These are phyloP conservation scores for Silurus lanzhouensis DNA, from an alignment of 2,797 vertebrate species.

Conservation along the genomic window DNA sequence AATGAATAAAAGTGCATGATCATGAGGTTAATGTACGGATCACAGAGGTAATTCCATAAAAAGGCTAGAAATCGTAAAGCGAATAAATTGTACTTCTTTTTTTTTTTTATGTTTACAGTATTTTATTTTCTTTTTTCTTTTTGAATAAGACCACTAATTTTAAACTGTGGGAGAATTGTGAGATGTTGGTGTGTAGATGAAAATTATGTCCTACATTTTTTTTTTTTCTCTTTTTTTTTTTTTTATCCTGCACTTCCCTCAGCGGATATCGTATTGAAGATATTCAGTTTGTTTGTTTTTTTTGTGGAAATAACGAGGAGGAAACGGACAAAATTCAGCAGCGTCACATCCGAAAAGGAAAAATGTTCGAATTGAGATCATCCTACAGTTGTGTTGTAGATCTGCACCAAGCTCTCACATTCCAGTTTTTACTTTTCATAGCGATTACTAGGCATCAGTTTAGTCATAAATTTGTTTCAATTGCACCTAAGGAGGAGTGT, in stretches of 20 bases:
- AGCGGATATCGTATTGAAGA: conserved; percentile 74
- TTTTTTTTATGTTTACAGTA: conserved; percentile 75
- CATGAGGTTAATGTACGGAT: conserved; percentile 63
- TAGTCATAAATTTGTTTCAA: conserved; percentile 17
- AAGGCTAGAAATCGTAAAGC: conserved; percentile 50
- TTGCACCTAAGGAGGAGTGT: neutral
- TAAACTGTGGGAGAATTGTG: conserved; percentile 65
- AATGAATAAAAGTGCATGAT: conserved; percentile 65
- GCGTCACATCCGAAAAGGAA: conserved; percentile 4
- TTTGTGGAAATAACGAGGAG: conserved; percentile 55
- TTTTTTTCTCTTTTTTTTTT: conserved; percentile 55
- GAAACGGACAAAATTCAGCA: conserved; percentile 43
- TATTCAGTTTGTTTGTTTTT: conserved; percentile 36
- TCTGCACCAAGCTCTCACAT: conserved; percentile 10
- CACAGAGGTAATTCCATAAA: conserved; percentile 59
- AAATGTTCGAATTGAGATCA: neutral
- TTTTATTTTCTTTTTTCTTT: conserved; percentile 57
- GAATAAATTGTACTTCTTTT: conserved; percentile 62
- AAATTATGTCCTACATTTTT: conserved; percentile 57
- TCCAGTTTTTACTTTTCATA: conserved; percentile 18
- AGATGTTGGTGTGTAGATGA: conserved; percentile 66
- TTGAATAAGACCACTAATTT: conserved; percentile 77
- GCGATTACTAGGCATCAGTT: neutral
- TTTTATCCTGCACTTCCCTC: conserved; percentile 70
- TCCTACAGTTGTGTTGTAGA: conserved; percentile 11